Evolutionary conservation across 2,888 invertebrate species (phyloP), one percentile per base, ranked within the genome.

Genomic region (Platycnemis pennipes): DNA sequence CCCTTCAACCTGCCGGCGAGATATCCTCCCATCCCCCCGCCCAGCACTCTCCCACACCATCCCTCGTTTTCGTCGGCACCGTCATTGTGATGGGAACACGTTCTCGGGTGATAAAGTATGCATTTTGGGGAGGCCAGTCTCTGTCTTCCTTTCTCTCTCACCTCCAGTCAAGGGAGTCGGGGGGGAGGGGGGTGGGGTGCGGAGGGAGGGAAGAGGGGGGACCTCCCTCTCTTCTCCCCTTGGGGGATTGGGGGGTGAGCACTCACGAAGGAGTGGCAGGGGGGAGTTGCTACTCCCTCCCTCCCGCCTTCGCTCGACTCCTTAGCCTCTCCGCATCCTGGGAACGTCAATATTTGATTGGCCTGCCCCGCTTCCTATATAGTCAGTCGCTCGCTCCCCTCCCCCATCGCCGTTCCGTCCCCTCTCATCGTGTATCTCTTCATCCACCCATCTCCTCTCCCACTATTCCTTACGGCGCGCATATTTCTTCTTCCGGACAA

Each of bases 321-420:
- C 89, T 56, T 89, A 89, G 88, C 63, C 63, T 91, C 91, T 91
- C 91, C 63, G 91, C 63, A 56, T 91, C 91, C 44, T 56, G 91
- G 91, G 91, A 91, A 91, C 91, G 91, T 91, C 91, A 91, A 91
- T 91, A 91, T 91, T 91, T 91, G 91, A 91, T 91, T 91, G 91
- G 56, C 91, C 53, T n/a, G 49, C 26, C 49, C 63, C 77, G 77
- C 77, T 77, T 77, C 77, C 77, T 77, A 77, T 77, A 77, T 31
- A 77, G 77, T 37, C 77, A 26, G 31, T 16, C 13, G 77, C 77
- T 77, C 16, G 2, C 77, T 26, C 13, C 77, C 2, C 63, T 22
- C 88, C 46, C 13, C 89, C 53, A 31, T 49, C 19, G 3, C n/a
- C 89, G 16, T 56, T 19, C 89, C 31, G 44, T n/a, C n/a, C 13